A percentile compares a stretch with the other conserved stretches of the same genome.
Evolutionary conservation across 1,140 invertebrate species (phyloP).

Genomic region (Ooceraea biroi): DNA sequence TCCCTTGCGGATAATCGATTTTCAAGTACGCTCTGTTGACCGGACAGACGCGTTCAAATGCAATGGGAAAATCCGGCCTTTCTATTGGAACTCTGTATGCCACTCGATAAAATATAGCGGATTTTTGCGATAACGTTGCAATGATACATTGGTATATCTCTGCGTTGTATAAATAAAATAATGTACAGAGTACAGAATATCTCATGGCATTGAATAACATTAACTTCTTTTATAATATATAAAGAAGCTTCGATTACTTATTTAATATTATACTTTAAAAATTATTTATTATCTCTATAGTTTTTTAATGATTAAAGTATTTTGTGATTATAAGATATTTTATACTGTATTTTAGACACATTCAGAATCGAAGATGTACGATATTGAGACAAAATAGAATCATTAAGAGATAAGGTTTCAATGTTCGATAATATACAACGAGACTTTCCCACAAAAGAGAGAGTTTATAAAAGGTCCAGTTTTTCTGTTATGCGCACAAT

Average conservation of each 20-base stretch:
- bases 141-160: neutral
- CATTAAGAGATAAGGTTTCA: neutral
- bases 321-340: neutral
- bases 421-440: neutral
- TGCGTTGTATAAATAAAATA: conserved; percentile 5
- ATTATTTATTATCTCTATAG: neutral
- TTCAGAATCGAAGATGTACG: neutral
- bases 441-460: neutral
- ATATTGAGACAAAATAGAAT: neutral
- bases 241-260: neutral
- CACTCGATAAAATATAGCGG: conserved; percentile 28
- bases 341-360: neutral
- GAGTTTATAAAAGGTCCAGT: conserved; percentile 22
- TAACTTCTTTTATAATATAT: neutral
- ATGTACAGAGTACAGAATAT: neutral
- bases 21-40: conserved; percentile 1
- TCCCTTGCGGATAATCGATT: conserved; percentile 59
- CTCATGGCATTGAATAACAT: too few relatives aligned
- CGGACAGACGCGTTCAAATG: conserved; percentile 13
- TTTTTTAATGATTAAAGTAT: neutral
- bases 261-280: neutral
- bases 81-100: neutral
- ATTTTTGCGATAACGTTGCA: neutral
- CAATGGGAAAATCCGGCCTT: conserved; percentile 12
- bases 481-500: conserved; percentile 30